A percentile compares a stretch with the other conserved stretches of the same genome.
Evolutionary conservation across 2,888 invertebrate genomes (phyloP).

Genomic region (Eilema depressum): DNA sequence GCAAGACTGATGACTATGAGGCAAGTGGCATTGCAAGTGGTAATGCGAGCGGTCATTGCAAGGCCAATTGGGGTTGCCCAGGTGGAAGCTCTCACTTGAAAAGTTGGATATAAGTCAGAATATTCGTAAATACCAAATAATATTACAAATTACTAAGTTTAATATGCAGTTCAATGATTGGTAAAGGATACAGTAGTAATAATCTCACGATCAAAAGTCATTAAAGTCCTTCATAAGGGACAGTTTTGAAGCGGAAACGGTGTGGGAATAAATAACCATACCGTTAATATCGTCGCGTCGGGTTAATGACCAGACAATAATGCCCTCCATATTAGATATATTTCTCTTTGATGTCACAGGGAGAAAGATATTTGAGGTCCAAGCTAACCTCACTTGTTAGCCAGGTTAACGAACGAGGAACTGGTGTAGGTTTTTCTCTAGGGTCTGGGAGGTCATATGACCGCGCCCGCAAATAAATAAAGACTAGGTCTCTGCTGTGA

Average conservation of each 20-base stretch:
- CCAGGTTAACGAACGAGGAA: too few species aligned
- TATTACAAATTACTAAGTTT: neutral
- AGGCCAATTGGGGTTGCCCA: too few species aligned
- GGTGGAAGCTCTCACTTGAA: neutral
- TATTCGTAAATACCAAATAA: neutral
- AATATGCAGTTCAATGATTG: neutral
- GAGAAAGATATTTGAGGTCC: neutral
- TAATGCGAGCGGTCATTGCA: neutral
- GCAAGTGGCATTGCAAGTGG: neutral
- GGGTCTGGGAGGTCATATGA: neutral
- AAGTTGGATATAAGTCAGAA: neutral
- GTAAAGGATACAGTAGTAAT: neutral
- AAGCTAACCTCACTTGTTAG: neutral
- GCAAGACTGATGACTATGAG: too few species aligned
- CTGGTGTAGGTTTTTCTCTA: neutral
- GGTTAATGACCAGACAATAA: too few species aligned
- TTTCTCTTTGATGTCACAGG: neutral
- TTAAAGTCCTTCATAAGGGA: slow-evolving; percentile 1
- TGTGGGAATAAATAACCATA: neutral
- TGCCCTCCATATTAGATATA: neutral
- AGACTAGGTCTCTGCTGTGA: too few species aligned
- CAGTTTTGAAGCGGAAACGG: slow-evolving; percentile 15
- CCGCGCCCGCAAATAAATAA: too few species aligned
- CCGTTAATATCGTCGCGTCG: neutral
- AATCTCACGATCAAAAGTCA: neutral